Conservation (phyloP, 1,140 invertebrate genomes). For the Drosophila mauritiana region DNA sequence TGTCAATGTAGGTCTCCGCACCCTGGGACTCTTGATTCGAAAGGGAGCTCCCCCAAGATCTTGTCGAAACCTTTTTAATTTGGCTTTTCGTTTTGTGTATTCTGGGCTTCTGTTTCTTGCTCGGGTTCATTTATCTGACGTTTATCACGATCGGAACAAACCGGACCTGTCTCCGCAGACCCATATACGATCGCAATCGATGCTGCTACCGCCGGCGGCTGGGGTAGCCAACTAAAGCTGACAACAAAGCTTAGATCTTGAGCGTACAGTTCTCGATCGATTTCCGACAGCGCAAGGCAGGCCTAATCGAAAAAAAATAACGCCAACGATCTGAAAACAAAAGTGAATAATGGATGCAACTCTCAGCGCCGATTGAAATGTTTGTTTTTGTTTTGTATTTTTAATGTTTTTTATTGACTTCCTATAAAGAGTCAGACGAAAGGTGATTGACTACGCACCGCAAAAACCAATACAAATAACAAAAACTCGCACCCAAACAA, state of each 20-base stretch:
- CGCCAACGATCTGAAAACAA: slow-evolving; percentile 28
- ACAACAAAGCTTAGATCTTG: slow-evolving; percentile 66
- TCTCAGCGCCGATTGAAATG: slow-evolving; percentile 41
- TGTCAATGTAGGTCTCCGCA: slow-evolving; percentile 13
- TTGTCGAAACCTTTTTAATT: slow-evolving; percentile 25
- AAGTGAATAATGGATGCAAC: slow-evolving; percentile 62
- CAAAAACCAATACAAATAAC: slow-evolving; percentile 21
- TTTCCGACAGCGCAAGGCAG: slow-evolving; percentile 77
- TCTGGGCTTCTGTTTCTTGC: slow-evolving; percentile 60
- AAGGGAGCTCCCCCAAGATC: slow-evolving; percentile 33
- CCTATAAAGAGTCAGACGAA: slow-evolving; percentile 72
- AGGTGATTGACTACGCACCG: slow-evolving; percentile 74
- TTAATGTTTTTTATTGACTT: slow-evolving; percentile 71
- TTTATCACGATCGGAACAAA: slow-evolving; percentile 76
- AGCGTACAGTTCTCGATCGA: slow-evolving; percentile 65
- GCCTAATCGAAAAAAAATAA: slow-evolving; percentile 45
- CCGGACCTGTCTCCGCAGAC: slow-evolving; percentile 74
- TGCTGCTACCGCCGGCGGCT: slow-evolving; percentile 64
- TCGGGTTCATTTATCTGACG: slow-evolving; percentile 75
- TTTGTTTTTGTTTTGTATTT: slow-evolving; percentile 15
- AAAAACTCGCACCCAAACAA: slow-evolving; percentile 29
- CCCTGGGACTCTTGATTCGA: not conserved
- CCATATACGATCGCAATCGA: slow-evolving; percentile 75
- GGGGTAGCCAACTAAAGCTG: slow-evolving; percentile 34
- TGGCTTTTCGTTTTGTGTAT: slow-evolving; percentile 38